phyloP scores from a whole-genome alignment of 2,113 vertebrate species.

The Ptilorrhoa leucosticta region DNA sequence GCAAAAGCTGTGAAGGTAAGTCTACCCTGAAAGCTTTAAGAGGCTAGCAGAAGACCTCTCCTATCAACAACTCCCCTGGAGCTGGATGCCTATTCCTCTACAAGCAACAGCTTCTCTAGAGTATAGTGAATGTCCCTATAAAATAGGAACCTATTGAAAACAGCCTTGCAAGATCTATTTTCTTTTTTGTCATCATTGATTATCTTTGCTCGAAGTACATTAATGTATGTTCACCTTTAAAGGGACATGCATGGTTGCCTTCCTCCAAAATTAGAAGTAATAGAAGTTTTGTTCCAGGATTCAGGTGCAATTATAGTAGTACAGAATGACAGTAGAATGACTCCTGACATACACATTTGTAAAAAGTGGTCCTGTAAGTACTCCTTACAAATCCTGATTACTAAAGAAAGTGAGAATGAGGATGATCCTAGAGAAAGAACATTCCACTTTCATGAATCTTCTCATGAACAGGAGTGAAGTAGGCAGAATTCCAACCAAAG shows the following conservation, averaged over 20 bases:
- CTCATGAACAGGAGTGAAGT: background rate
- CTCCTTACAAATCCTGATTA: background rate
- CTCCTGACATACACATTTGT: background rate
- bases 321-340: background rate
- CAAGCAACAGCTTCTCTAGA: background rate
- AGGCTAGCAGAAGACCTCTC: background rate
- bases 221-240: background rate
- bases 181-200: accelerated
- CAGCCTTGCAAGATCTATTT: background rate
- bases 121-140: background rate
- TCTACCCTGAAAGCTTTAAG: background rate
- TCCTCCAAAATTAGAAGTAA: background rate
- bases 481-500: background rate
- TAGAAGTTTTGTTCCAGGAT: background rate
- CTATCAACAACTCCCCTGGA: background rate
- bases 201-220: background rate
- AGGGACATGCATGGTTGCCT: background rate
- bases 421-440: background rate
- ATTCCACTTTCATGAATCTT: background rate
- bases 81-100: background rate
- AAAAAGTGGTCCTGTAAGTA: background rate
- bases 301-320: background rate
- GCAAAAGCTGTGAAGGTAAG: background rate
- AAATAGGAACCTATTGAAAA: background rate
- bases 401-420: background rate